phyloP scores from a whole-genome alignment of 2,113 vertebrate species.

The Epinephelus moara region DNA sequence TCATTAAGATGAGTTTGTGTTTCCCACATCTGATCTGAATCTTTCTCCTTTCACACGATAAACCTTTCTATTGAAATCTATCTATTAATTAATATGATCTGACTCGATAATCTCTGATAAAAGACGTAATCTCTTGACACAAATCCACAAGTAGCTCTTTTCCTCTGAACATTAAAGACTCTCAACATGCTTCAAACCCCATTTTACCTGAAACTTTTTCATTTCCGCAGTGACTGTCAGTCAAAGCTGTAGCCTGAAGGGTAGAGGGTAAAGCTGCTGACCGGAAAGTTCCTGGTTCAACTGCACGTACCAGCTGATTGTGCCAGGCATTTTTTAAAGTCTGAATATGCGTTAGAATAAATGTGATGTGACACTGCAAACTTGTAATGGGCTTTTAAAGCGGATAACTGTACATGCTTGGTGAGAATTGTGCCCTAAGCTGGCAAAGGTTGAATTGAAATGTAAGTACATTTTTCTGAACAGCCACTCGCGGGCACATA shows the following conservation, averaged over 20 bases:
- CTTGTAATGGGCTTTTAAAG: not conserved
- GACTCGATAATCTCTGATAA: conserved; percentile 14
- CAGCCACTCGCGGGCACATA: conserved; percentile 1
- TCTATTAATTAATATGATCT: conserved; percentile 28
- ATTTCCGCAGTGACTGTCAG: conserved; percentile 26
- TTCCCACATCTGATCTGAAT: conserved; percentile 20
- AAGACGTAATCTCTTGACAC: not conserved
- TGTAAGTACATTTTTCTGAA: not conserved
- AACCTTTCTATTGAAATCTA: not conserved
- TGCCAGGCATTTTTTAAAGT: not conserved
- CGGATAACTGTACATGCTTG: not conserved
- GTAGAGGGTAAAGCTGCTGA: conserved; percentile 41
- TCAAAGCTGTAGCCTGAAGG: conserved; percentile 50
- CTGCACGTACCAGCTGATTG: conserved; percentile 19
- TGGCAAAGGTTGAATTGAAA: conserved; percentile 22
- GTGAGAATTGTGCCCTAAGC: not conserved
- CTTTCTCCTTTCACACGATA: not conserved
- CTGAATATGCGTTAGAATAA: not conserved
- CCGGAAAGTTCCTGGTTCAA: conserved; percentile 48
- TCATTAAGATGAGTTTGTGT: not conserved
- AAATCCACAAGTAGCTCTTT: conserved; percentile 3
- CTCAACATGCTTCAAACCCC: conserved; percentile 15
- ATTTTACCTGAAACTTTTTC: conserved; percentile 11
- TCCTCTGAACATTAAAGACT: conserved; percentile 34
- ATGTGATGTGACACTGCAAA: conserved; percentile 2